Conservation (phyloP, 2,888 invertebrate genomes). For the Cerastoderma edule region DNA sequence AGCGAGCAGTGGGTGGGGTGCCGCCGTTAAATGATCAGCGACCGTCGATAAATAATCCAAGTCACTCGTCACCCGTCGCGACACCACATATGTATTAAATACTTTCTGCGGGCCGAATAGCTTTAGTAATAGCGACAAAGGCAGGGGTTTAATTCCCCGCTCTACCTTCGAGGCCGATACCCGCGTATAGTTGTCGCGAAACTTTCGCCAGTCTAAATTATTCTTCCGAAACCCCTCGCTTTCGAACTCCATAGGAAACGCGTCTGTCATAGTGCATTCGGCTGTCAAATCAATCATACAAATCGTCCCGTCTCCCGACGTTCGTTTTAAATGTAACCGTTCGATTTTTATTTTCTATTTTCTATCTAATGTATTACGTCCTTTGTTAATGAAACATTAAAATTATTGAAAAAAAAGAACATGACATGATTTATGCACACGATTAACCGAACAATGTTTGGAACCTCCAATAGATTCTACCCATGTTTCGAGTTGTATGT, state of each 20-base stretch:
- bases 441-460: too few species aligned
- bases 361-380: too few species aligned
- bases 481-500: too few species aligned
- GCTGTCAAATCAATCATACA: slow-evolving; percentile 28
- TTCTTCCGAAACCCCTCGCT: slow-evolving; percentile 55
- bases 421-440: too few species aligned
- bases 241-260: slow-evolving; percentile 54
- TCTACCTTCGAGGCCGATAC: slow-evolving; percentile 55
- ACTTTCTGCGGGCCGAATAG: slow-evolving; percentile 59
- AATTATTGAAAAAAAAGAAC: too few species aligned
- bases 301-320: too few species aligned
- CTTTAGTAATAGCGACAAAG: slow-evolving; percentile 53
- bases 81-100: slow-evolving; percentile 52
- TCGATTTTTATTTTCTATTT: slow-evolving; percentile 13
- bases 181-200: slow-evolving; percentile 53
- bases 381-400: too few species aligned
- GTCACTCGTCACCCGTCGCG: slow-evolving; percentile 33
- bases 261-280: slow-evolving; percentile 57
- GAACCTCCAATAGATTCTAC: too few species aligned
- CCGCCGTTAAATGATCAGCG: slow-evolving; percentile 18
- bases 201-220: slow-evolving; percentile 60
- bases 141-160: slow-evolving; percentile 62
- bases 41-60: slow-evolving; percentile 32
- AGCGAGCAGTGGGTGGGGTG: slow-evolving; percentile 2
- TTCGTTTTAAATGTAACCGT: not conserved